A percentile compares a stretch with the other conserved stretches of the same genome.
phyloP scores from a whole-genome alignment of 1,140 invertebrate species.

The Drosophila mauritiana region DNA sequence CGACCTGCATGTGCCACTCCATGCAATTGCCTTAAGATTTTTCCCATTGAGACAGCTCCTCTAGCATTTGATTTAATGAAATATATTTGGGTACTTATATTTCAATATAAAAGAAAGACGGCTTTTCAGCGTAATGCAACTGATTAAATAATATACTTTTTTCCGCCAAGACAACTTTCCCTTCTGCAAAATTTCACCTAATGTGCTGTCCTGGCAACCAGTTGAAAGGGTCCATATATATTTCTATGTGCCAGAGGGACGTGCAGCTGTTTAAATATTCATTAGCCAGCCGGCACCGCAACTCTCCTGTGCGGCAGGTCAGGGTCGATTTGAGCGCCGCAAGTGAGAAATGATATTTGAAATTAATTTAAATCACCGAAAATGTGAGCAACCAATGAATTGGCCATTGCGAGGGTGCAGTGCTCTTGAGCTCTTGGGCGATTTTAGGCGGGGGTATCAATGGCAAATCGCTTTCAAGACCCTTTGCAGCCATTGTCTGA shows the following conservation, averaged over 20 bases:
- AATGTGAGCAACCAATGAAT: constrained; percentile 63
- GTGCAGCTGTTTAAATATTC: constrained; percentile 78
- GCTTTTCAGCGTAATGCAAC: no score
- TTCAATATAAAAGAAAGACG: no score
- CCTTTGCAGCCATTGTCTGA: constrained; percentile 51
- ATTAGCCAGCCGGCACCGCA: constrained; percentile 54
- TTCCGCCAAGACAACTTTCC: not conserved
- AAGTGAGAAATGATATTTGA: constrained; percentile 76
- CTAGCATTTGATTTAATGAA: constrained; percentile 66
- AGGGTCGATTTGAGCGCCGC: constrained; percentile 39
- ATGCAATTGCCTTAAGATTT: constrained; percentile 1
- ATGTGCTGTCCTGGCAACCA: constrained; percentile 60
- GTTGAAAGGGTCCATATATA: constrained; percentile 29
- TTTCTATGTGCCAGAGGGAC: constrained; percentile 28
- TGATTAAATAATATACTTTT: not conserved
- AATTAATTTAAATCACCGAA: constrained; percentile 80
- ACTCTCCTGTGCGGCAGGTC: constrained; percentile 30
- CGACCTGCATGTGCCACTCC: constrained; percentile 5
- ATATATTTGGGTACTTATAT: no score
- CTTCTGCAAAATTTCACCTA: constrained; percentile 67
- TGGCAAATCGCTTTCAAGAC: constrained; percentile 34
- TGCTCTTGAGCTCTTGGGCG: constrained; percentile 10
- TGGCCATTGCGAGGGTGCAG: constrained; percentile 52
- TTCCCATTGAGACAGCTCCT: not conserved
- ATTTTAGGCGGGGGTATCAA: constrained; percentile 6